phyloP scores from a whole-genome alignment of 35 echinoderm and acorn worm genomes.

The Apostichopus japonicus region DNA sequence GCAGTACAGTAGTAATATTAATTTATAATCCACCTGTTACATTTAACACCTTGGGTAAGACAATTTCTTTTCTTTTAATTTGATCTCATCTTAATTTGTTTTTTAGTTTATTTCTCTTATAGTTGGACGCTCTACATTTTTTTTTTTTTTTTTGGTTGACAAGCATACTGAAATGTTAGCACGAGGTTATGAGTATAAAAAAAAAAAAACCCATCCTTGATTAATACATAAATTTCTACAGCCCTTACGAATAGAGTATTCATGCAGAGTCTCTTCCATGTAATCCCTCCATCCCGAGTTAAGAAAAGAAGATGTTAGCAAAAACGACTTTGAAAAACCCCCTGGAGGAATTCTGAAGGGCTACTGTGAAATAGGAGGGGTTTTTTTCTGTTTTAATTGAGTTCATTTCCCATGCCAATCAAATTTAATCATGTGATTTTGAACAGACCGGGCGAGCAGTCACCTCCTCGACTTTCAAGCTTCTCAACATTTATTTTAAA shows the following conservation, averaged over 20 bases:
- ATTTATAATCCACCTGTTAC: constrained; percentile 7
- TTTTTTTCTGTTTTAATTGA: constrained; percentile 9
- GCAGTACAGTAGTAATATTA: background rate
- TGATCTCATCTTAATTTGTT: background rate
- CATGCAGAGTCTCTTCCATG: background rate
- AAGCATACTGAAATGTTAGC: no score
- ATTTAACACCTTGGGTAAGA: constrained; percentile 6
- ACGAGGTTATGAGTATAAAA: no score
- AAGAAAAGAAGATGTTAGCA: background rate
- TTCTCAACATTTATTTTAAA: background rate
- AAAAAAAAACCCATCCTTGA: background rate
- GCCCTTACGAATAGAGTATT: background rate
- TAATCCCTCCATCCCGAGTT: background rate
- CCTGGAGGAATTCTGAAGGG: constrained; percentile 1
- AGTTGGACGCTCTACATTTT: no score
- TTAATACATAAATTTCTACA: background rate
- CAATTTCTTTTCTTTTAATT: background rate
- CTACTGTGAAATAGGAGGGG: background rate
- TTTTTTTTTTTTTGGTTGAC: no score
- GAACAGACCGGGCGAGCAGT: constrained; percentile 19
- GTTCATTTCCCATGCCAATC: constrained; percentile 21
- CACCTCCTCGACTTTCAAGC: background rate
- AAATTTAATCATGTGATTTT: constrained; percentile 25
- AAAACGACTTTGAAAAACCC: background rate
- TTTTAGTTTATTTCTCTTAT: background rate